These are phyloP conservation scores for Trinectes maculatus DNA, from an alignment of 2,113 vertebrate species.

Conservation along the genomic window DNA sequence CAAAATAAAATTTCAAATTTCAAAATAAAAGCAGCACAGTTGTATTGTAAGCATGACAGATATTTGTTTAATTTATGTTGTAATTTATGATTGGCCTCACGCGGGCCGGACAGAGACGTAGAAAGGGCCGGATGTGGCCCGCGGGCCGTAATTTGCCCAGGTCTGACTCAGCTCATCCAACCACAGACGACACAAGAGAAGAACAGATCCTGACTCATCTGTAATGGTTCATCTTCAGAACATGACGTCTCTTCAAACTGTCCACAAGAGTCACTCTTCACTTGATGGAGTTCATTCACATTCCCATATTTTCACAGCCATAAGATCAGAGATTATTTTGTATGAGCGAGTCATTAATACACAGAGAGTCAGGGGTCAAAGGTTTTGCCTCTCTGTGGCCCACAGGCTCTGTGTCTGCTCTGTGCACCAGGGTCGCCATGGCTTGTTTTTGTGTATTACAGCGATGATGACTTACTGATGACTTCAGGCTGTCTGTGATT, in stretches of 20 bases:
- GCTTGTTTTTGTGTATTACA: constrained; percentile 21
- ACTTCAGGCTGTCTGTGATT: constrained; percentile 21
- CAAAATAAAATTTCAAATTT: no score
- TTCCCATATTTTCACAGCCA: no score
- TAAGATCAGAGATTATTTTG: no score
- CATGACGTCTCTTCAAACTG: constrained; percentile 21
- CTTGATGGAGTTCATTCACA: background rate
- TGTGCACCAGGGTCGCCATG: constrained; percentile 1
- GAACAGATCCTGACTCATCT: constrained; percentile 43
- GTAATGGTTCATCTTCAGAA: constrained; percentile 39
- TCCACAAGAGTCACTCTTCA: constrained; percentile 9
- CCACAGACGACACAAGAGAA: constrained; percentile 26
- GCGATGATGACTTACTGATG: constrained; percentile 26
- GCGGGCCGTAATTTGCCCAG: no score
- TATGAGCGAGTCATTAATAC: background rate
- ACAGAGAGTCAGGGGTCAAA: background rate
- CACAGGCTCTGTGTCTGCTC: background rate
- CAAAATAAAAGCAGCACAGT: no score
- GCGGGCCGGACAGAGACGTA: no score
- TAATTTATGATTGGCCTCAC: no score
- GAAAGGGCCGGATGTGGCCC: no score
- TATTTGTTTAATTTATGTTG: no score
- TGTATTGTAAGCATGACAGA: no score
- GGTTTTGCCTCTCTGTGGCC: constrained; percentile 9
- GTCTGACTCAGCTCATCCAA: constrained; percentile 34